Percentiles rank a stretch among this genome's conserved stretches.
Conservation (phyloP, 2,888 invertebrate genomes). For the Cyaniris semiargus region DNA sequence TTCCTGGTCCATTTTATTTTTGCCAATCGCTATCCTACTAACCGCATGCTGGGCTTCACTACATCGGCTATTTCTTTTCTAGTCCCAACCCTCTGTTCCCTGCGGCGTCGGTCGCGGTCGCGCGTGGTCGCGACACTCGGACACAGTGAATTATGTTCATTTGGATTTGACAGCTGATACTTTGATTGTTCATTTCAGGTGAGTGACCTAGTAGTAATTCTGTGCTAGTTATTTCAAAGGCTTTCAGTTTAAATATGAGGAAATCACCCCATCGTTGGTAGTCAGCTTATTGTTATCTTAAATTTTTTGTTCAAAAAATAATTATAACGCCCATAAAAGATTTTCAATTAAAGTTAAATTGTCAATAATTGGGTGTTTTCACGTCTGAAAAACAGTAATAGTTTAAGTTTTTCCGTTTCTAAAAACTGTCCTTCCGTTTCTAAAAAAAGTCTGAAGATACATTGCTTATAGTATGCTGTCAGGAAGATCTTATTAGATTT, state of each 20-base stretch:
- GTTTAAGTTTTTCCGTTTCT: neutral
- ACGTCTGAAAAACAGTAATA: neutral
- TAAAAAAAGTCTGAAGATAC: no score
- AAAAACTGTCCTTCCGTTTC: no score
- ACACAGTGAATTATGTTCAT: slow-evolving; percentile 54
- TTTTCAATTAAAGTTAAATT: no score
- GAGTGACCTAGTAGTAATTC: slow-evolving; percentile 37
- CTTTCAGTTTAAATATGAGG: neutral
- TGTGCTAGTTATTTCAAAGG: neutral
- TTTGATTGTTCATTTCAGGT: slow-evolving; percentile 47
- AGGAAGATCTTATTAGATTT: neutral
- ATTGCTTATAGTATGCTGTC: no score
- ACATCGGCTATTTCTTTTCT: slow-evolving; percentile 38
- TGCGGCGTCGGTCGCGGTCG: slow-evolving; percentile 35
- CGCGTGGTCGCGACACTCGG: slow-evolving; percentile 45
- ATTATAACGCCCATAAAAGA: no score
- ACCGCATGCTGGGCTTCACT: slow-evolving; percentile 54
- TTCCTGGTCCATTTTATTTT: slow-evolving; percentile 56
- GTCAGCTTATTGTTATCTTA: no score
- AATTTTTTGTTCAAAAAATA: no score
- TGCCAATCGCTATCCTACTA: slow-evolving; percentile 77
- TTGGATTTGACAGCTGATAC: slow-evolving; percentile 54
- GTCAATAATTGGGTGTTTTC: no score
- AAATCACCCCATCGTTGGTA: neutral
- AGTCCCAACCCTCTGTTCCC: slow-evolving; percentile 44